Base-by-base conservation (phyloP, 30 jellyfish, hydroid and myxozoan genomes). In the Calvadosia cruxmelitensis region DNA sequence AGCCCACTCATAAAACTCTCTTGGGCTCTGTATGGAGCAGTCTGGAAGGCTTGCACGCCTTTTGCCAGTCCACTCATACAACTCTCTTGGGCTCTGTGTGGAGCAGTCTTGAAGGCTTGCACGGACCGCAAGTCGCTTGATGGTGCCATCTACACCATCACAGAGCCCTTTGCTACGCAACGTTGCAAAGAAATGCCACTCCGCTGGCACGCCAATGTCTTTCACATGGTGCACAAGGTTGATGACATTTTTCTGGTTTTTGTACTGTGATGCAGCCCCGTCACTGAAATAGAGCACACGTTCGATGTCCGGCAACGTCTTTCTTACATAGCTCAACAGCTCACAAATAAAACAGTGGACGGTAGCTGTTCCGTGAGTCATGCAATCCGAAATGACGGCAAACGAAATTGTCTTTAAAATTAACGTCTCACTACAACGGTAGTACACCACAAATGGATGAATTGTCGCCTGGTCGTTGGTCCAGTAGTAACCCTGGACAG, bases 131-230 rank as follows among this genome's bases (percentile, higher is more conserved):
- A 48, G 74, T 3, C 71, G 49, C 64, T 69, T 78, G 78, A 78
- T 63, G 0, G 90, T 73, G 0, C 91, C 86, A 33, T 91, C 93
- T 1, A 80, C 63, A 25, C 93, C 93, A 72, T 80, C 85, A 64
- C 75, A 80, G 1, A 75, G 93, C 30, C 92, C 78, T 66, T 80
- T 71, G 48, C 93, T 75, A 50, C 74, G 85, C 52, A 68, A 51
- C 23, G 83, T 81, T 7, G 86, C 81, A 79, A 80, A 80, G 71
- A 76, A 76, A 67, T 76, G 76, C 77, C 81, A 70, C 35, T 77
- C 90, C 53, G 77, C 77, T 24, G 77, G 78, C 20, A 78, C 66
- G 5, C 84, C 92, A 68, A 68, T 72, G 57, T 80, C 83, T 23
- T 70, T 20, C 48, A 68, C 31, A 33, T 78, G 83, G 29, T 36